Conservation (phyloP, 2,797 vertebrate species). For the Lagorchestes hirsutus region DNA sequence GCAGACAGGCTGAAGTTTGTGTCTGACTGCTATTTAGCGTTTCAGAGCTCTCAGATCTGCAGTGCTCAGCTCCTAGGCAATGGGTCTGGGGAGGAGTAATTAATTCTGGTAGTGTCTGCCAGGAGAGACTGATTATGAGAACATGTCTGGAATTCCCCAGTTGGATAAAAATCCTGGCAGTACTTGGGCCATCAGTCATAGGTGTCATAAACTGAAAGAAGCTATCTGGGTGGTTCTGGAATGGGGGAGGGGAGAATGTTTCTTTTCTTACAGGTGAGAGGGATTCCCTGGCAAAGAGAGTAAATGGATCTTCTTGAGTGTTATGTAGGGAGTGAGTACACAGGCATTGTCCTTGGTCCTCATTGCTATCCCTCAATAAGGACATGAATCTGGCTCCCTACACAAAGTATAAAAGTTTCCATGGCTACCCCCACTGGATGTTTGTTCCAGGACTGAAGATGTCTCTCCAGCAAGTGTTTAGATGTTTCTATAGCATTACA, state of each 20-base stretch:
- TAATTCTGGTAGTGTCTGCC: background rate
- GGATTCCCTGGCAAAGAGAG: background rate
- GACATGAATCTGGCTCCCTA: background rate
- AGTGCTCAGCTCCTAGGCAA: background rate
- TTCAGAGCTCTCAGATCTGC: background rate
- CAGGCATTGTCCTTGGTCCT: background rate
- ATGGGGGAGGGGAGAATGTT: background rate
- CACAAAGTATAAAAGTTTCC: background rate
- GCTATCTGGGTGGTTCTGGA: background rate
- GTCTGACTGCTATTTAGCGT: background rate
- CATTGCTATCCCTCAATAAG: background rate
- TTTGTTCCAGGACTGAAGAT: background rate
- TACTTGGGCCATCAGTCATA: background rate
- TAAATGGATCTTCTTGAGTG: background rate
- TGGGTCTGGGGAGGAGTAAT: background rate
- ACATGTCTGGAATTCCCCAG: background rate
- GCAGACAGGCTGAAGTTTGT: background rate
- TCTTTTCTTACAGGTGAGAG: background rate
- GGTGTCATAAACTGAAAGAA: conserved; percentile 6
- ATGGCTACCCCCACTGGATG: background rate
- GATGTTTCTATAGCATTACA: background rate
- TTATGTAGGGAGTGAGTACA: background rate
- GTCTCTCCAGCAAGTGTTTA: background rate
- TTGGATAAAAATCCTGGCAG: conserved; percentile 22
- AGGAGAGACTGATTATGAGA: conserved; percentile 5